Base-by-base conservation (phyloP, 2,888 invertebrate species). In the Melipona bicolor region DNA sequence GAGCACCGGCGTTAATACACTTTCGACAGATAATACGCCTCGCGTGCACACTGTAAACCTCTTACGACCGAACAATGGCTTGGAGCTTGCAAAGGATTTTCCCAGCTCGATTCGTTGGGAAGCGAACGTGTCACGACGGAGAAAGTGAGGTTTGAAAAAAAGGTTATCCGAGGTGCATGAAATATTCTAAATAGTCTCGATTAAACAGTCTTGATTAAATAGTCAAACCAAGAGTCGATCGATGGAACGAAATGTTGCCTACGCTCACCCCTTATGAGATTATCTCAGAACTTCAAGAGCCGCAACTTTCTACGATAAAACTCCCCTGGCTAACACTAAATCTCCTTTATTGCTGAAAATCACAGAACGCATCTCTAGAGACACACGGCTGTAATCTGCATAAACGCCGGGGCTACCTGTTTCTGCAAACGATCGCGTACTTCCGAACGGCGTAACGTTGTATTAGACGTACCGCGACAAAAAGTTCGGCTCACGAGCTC, bases 1-100 rank as follows among this genome's bases (percentile, higher is more conserved):
- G 61, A 27, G 49, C 27, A 50, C 24, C 19, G 17, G 27, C 27
- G 64, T 24, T 56, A 52, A 76, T 71, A 76, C 71, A 72, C 61
- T 72, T 71, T 73, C 4, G 19, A 5, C 69, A 1, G 6, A 21
- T 27, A 19, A 36, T 4, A 52, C 52, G 15, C 27, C 24, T 27
- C 43, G 43, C 43, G 43, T 27, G 11, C 11, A 50, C 3, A 11
- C 24, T 68, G 27, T 68, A 68, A 24, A 19, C 27, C 27, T 19
- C 19, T 68, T 21, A 50, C 3, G 24, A 2, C 19, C 68, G 11
- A 50, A 50, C 19, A 27, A 24, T 2, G 19, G 11, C 19, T 19
- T 11, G 11, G 11, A 4, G 11, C 3, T 50, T 24, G 24, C 4
- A 19, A 13, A 5, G 13, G 24, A 27, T 9, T 67, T 67, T 49